These are phyloP conservation scores for Eulemur rubriventer DNA, from an alignment of 2,797 vertebrate species.

Conservation along the genomic window DNA sequence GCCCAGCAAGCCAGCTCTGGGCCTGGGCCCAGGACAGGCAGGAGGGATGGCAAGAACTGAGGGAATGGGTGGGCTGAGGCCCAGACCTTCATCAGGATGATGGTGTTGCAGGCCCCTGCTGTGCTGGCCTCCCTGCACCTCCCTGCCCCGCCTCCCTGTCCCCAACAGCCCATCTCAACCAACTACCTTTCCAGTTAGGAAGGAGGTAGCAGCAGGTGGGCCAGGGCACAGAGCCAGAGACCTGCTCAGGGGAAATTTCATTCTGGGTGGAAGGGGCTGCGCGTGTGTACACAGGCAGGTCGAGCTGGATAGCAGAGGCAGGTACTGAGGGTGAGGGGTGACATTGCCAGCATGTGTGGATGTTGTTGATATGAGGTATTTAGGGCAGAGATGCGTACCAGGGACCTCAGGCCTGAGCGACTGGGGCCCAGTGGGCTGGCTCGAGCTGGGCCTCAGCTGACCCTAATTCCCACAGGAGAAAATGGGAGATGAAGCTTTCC, in stretches of 20 bases:
- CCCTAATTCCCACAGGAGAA: constrained; percentile 70
- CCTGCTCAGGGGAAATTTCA: constrained; percentile 20
- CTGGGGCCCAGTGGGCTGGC: constrained; percentile 3
- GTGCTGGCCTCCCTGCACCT: constrained; percentile 60
- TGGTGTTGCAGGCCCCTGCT: constrained; percentile 71
- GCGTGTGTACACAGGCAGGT: constrained; percentile 32
- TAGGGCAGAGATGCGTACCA: neutral
- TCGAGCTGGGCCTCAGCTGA: constrained; percentile 70
- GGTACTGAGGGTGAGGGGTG: constrained; percentile 34
- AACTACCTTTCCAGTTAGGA: constrained; percentile 55
- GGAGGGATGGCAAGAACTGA: constrained; percentile 73
- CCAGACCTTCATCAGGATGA: constrained; percentile 71
- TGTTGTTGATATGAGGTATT: neutral
- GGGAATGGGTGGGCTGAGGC: constrained; percentile 78
- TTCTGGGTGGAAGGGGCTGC: constrained; percentile 7
- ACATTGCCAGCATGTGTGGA: neutral
- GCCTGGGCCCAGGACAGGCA: constrained; percentile 72
- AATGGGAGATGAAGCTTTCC: constrained; percentile 61
- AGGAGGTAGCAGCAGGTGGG: constrained; percentile 56
- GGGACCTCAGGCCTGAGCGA: constrained; percentile 40
- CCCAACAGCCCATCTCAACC: constrained; percentile 47
- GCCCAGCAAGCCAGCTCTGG: constrained; percentile 80
- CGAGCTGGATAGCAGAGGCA: constrained; percentile 47
- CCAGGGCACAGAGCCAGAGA: constrained; percentile 58
- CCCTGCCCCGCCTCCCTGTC: constrained; percentile 50